Evolutionary conservation across 2,113 vertebrate genomes (phyloP).

Genomic region (Pelmatolapia mariae): DNA sequence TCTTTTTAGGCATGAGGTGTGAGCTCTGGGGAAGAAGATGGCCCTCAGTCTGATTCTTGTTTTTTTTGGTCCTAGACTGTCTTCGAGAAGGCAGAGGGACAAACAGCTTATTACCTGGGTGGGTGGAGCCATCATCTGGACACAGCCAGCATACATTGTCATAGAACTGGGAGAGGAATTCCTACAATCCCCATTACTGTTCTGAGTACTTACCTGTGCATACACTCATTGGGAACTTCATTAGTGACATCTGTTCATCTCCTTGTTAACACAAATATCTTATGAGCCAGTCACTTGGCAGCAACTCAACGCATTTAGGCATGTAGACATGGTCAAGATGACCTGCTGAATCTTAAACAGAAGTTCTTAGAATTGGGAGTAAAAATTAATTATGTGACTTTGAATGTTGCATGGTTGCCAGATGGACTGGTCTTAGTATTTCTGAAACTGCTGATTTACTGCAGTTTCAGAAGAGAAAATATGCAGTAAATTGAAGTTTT

Average conservation of each 20-base stretch:
- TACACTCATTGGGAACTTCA: neutral
- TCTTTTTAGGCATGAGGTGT: neutral
- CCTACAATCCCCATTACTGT: neutral
- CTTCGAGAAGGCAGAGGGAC: neutral
- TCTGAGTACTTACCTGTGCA: neutral
- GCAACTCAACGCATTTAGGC: neutral
- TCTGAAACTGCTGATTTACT: neutral
- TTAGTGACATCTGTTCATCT: neutral
- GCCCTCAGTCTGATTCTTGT: neutral
- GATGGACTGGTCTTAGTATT: neutral
- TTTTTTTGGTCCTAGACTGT: neutral
- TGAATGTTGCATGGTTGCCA: neutral
- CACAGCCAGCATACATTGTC: neutral
- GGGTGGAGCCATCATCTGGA: neutral
- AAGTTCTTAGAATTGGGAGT: neutral
- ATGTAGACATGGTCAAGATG: neutral
- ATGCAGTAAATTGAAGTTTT: neutral
- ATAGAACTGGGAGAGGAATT: neutral
- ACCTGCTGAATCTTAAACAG: neutral
- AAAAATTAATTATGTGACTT: accelerated
- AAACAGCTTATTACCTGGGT: neutral
- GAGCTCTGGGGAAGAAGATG: neutral
- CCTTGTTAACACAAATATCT: neutral
- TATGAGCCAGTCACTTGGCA: neutral
- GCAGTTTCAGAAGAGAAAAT: neutral